Percentiles rank a stretch among this genome's conserved stretches.
phyloP scores from a whole-genome alignment of 1,140 invertebrate species.

The Scylla paramamosain region DNA sequence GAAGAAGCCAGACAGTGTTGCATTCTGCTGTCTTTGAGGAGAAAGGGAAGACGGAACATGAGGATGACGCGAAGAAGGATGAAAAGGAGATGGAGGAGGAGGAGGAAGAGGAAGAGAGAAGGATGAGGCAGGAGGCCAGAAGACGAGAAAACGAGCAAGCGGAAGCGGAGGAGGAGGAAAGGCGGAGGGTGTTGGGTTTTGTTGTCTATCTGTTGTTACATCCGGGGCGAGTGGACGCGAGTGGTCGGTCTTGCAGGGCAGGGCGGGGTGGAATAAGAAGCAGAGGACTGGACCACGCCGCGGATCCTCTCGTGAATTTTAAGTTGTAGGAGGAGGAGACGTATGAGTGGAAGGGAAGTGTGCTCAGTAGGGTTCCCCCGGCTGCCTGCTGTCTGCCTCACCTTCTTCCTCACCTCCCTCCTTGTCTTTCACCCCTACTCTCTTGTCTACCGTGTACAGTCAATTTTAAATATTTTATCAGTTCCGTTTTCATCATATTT shows the following conservation, averaged over 20 bases:
- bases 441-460: neutral
- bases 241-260: slow-evolving; percentile 17
- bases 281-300: neutral
- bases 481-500: neutral
- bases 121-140: neutral
- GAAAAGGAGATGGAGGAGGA: neutral
- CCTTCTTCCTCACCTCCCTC: neutral
- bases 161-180: too few relatives aligned
- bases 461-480: too few relatives aligned
- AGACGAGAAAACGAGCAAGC: neutral
- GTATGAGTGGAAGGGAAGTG: neutral
- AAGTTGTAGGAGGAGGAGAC: slow-evolving; percentile 20
- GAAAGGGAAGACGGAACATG: neutral
- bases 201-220: slow-evolving; percentile 27
- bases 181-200: too few relatives aligned
- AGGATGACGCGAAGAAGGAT: neutral
- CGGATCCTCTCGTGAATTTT: slow-evolving; percentile 29
- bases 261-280: slow-evolving; percentile 39
- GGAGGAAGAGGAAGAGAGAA: neutral
- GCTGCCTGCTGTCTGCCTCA: neutral
- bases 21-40: neutral
- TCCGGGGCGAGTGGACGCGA: slow-evolving; percentile 23
- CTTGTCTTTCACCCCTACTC: neutral
- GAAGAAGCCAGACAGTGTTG: too few relatives aligned
- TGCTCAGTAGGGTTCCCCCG: neutral